A percentile compares a stretch with the other conserved stretches of the same genome.
Evolutionary conservation across 2,797 vertebrate species (phyloP).

Genomic region (Gymnothorax javanicus): DNA sequence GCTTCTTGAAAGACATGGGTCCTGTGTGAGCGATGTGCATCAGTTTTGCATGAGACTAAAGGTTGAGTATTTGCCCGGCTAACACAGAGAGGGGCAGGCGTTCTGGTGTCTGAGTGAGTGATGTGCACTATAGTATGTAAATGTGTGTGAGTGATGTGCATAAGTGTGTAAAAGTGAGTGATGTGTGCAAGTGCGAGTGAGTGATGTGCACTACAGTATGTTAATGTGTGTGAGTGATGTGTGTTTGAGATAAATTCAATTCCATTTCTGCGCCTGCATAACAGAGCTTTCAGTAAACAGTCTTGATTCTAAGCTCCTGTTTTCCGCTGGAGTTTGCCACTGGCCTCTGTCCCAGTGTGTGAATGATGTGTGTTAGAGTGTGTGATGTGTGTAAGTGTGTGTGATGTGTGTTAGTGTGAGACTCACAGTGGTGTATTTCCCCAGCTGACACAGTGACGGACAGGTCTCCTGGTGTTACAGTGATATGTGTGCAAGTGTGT

Average conservation of each 20-base stretch:
- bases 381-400: constrained; percentile 23
- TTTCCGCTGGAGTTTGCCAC: too few species aligned
- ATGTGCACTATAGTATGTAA: background rate
- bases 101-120: background rate
- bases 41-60: too few species aligned
- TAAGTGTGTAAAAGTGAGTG: background rate
- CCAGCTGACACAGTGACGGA: too few species aligned
- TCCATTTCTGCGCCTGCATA: too few species aligned
- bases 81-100: background rate
- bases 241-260: too few species aligned
- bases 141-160: background rate
- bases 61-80: too few species aligned
- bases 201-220: background rate
- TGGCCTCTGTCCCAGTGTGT: too few species aligned
- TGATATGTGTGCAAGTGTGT: background rate
- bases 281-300: too few species aligned
- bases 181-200: background rate
- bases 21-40: too few species aligned
- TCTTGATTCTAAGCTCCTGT: too few species aligned
- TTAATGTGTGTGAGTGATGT: background rate
- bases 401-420: constrained; percentile 12
- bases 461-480: background rate
- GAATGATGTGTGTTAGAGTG: background rate
- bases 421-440: background rate
- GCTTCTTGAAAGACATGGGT: too few species aligned